A percentile compares a stretch with the other conserved stretches of the same genome.
Evolutionary conservation across 2,888 invertebrate genomes (phyloP).

Genomic region (Merodon equestris): DNA sequence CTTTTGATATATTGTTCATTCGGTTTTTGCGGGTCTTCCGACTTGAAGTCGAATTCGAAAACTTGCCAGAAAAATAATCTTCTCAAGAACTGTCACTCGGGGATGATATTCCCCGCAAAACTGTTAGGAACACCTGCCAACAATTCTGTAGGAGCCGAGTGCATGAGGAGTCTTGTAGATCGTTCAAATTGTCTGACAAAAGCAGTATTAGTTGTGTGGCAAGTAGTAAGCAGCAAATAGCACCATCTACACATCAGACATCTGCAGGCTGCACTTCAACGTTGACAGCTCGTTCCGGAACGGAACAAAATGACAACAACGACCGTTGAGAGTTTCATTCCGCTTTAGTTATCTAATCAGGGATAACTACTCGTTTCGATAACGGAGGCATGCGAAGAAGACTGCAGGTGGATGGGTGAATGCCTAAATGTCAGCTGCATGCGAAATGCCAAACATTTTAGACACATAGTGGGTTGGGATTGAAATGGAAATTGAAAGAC

Average conservation of each 20-base stretch:
- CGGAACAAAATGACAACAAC: slow-evolving; percentile 7
- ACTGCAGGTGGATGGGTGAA: slow-evolving; percentile 17
- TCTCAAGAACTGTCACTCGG: slow-evolving; percentile 55
- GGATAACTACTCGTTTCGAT: slow-evolving; percentile 33
- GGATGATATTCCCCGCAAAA: slow-evolving; percentile 25
- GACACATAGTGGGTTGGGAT: slow-evolving; percentile 2
- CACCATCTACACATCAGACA: too few relatives aligned
- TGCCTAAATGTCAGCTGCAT: slow-evolving; percentile 57
- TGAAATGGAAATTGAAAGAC: not conserved
- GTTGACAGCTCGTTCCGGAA: slow-evolving; percentile 24
- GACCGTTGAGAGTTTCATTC: slow-evolving; percentile 17
- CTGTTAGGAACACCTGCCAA: slow-evolving; percentile 66
- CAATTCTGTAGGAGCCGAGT: slow-evolving; percentile 12
- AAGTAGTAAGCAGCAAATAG: slow-evolving; percentile 2
- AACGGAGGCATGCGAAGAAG: slow-evolving; percentile 24
- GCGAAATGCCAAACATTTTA: slow-evolving; percentile 52
- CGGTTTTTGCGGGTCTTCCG: slow-evolving; percentile 9
- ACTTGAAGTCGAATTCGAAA: slow-evolving; percentile 33
- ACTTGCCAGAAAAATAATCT: slow-evolving; percentile 57
- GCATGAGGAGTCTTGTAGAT: slow-evolving; percentile 18
- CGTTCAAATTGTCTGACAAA: slow-evolving; percentile 26
- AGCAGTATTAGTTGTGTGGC: slow-evolving; percentile 10
- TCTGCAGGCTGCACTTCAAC: slow-evolving; percentile 48
- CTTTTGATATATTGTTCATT: slow-evolving; percentile 46
- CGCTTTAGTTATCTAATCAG: slow-evolving; percentile 49